Evolutionary conservation across 2,888 invertebrate species (phyloP).

Genomic region (Athripsodes cinereus): DNA sequence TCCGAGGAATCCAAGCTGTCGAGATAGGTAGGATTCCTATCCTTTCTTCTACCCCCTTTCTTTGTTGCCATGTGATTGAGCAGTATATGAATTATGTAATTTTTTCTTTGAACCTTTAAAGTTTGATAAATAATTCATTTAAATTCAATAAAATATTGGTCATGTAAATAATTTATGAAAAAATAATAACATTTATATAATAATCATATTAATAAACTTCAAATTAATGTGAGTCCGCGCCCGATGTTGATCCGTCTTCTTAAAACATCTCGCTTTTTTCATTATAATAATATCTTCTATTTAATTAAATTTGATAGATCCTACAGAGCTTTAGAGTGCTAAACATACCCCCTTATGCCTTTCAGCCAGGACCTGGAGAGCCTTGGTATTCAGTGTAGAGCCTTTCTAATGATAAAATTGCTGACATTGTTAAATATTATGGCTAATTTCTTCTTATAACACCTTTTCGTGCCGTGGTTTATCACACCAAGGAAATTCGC

Average conservation of each 20-base stretch:
- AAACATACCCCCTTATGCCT: not conserved
- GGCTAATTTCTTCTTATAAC: not conserved
- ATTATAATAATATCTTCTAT: not conserved
- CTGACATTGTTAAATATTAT: not conserved
- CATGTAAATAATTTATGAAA: too few relatives aligned
- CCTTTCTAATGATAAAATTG: not conserved
- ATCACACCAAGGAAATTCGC: not conserved
- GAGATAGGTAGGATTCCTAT: too few relatives aligned
- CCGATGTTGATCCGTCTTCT: not conserved
- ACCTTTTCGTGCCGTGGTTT: not conserved
- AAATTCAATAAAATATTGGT: too few relatives aligned
- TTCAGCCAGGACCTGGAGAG: not conserved
- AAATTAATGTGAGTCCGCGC: not conserved
- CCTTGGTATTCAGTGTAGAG: not conserved
- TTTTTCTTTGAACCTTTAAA: too few relatives aligned
- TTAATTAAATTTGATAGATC: constrained; percentile 6
- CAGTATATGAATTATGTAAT: too few relatives aligned
- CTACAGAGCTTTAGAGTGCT: not conserved
- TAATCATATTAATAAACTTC: too few relatives aligned
- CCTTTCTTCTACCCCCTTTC: too few relatives aligned
- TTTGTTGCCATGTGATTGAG: too few relatives aligned
- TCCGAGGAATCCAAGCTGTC: too few relatives aligned
- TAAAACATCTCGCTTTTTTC: not conserved
- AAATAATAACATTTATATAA: too few relatives aligned
- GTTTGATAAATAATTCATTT: too few relatives aligned